These are phyloP conservation scores for Hoplias malabaricus DNA, from an alignment of 2,113 vertebrate species.

Conservation along the genomic window DNA sequence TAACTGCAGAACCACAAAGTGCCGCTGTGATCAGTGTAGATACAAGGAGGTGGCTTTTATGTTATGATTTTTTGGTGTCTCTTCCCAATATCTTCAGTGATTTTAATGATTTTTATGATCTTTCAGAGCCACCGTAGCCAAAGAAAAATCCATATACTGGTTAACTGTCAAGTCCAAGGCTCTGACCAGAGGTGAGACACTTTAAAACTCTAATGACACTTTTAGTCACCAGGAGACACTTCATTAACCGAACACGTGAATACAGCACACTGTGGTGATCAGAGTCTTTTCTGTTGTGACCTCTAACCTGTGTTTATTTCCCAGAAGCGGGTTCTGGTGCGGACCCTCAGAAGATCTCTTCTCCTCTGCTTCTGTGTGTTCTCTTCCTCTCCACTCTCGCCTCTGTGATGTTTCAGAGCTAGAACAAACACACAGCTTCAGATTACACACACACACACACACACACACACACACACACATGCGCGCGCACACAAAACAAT, in stretches of 20 bases:
- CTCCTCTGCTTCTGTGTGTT: neutral
- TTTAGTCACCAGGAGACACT: no score
- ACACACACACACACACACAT: neutral
- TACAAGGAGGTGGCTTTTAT: no score
- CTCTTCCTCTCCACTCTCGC: constrained; percentile 11
- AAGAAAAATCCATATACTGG: constrained; percentile 60
- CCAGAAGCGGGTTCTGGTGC: neutral
- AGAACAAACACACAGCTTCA: neutral
- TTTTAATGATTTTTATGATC: neutral
- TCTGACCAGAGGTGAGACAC: constrained; percentile 56
- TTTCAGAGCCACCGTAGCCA: constrained; percentile 61
- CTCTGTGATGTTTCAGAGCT: neutral
- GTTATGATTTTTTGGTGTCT: constrained; percentile 11
- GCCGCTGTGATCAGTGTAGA: no score
- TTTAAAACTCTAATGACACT: neutral
- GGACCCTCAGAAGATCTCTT: neutral
- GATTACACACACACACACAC: neutral
- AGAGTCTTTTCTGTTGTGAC: neutral
- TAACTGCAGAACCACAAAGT: no score
- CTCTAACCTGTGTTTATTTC: neutral
- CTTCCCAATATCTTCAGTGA: neutral
- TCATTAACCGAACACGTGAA: no score
- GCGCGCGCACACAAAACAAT: no score
- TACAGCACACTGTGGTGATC: no score
- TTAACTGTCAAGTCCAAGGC: constrained; percentile 55